Base-by-base conservation (phyloP, 2,797 vertebrate genomes). In the Pelochelys cantorii region DNA sequence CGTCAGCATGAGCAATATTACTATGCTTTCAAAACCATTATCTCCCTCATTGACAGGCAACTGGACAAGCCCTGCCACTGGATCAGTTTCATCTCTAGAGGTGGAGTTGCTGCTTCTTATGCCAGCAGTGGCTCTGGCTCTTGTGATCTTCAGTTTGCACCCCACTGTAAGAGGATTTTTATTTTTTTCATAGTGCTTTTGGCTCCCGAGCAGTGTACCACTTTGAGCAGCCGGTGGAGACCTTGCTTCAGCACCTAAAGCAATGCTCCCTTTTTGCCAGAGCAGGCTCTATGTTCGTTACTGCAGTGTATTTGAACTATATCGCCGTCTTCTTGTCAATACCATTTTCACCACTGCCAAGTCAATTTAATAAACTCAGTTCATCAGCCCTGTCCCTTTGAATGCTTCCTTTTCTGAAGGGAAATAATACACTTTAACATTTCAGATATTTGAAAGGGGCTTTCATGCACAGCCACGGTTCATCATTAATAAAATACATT, bases 351-450 rank as follows among this genome's bases (percentile, higher is more conserved):
- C 94, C 96, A 56, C 68, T 2, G 0, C 89, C 90, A 88, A 88
- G 79, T 82, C 96, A 93, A 84, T 93, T 96, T 97, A 97, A 97
- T 90, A 95, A 97, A 92, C 82, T 34, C 95, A 90, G 94, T 96
- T 97, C 96, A 93, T 97, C 97, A 97, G 92, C 83, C 57, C 88
- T 18, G 60, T 95, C 60, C 88, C 89, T 97, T 52, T 60, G 83
- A 94, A 87, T 94, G 53, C 78, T 96, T 91, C 91, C 81, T 94
- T 88, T 97, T 93, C 97, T 95, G 94, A 83, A 96, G 93, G 97
- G 94, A 96, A 96, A 93, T 53, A 96, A 98, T 88, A 85, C 94
- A 93, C 95, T 97, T 95, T 97, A 97, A 94, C 92, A n/a, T 90
- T 95, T 97, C 84, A 53, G 87, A 91, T 95, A 96, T 95, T 95